Percentiles rank a stretch among this genome's conserved stretches.
These are phyloP conservation scores for Dryobotodes eremita DNA, from an alignment of 2,888 invertebrate genomes.

Conservation along the genomic window DNA sequence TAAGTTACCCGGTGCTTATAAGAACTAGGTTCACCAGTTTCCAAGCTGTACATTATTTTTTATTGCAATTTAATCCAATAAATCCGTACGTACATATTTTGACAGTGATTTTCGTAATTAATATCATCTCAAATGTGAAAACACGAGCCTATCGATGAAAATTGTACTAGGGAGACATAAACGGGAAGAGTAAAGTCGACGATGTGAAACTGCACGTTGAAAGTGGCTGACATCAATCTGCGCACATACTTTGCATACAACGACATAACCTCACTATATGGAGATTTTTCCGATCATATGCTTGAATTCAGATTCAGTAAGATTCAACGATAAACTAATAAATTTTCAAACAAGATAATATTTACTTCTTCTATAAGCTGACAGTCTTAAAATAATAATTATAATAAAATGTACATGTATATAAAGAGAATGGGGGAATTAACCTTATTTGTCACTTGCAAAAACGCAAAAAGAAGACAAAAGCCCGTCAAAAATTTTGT, in stretches of 20 bases:
- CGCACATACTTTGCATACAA: conserved; percentile 9
- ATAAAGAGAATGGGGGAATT: background rate
- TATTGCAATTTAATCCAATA: background rate
- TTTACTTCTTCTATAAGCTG: background rate
- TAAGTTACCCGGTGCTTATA: background rate
- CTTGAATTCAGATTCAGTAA: background rate
- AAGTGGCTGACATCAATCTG: background rate
- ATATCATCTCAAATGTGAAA: background rate
- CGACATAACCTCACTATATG: background rate
- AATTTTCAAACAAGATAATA: background rate
- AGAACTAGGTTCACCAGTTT: background rate
- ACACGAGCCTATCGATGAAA: conserved; percentile 2
- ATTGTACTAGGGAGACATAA: conserved; percentile 18
- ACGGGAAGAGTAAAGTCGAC: conserved; percentile 1
- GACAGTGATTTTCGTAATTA: background rate
- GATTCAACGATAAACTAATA: background rate
- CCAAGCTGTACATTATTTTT: background rate
- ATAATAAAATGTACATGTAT: background rate
- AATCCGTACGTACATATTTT: background rate
- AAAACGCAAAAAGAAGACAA: background rate
- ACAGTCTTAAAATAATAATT: background rate
- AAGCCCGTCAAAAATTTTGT: background rate
- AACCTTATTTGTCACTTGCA: background rate
- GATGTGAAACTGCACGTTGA: background rate
- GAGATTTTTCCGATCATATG: background rate